Conservation (phyloP, 1,140 invertebrate genomes). For the Caenorhabditis tropicalis region DNA sequence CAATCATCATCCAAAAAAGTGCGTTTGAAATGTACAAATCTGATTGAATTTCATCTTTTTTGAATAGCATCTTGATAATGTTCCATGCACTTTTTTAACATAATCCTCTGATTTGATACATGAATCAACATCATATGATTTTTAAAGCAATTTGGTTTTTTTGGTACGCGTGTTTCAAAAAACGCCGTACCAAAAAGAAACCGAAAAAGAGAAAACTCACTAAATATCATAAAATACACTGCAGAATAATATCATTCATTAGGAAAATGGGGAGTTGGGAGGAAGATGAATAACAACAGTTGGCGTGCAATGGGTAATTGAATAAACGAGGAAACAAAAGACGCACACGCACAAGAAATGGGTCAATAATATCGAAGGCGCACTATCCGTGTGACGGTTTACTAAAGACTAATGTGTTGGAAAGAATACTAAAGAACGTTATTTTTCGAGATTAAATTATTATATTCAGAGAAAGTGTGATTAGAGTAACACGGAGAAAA, state of each 20-base stretch:
- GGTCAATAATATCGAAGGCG: not conserved
- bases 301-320: not conserved
- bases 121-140: too few species aligned
- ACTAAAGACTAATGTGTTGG: too few species aligned
- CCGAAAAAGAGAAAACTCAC: not conserved
- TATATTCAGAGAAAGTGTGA: too few species aligned
- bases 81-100: not conserved
- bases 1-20: not conserved
- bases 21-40: not conserved
- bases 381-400: not conserved
- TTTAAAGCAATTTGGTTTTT: too few species aligned
- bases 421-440: too few species aligned
- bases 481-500: too few species aligned
- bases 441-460: too few species aligned
- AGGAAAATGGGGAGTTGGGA: not conserved
- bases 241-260: not conserved
- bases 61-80: conserved; percentile 10
- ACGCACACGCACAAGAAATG: not conserved
- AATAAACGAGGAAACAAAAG: not conserved
- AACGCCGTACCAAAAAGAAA: too few species aligned
- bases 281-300: not conserved
- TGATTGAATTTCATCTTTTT: not conserved
- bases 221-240: not conserved
- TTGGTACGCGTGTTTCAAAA: too few species aligned
- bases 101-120: not conserved